Base-by-base conservation (phyloP, 1,140 invertebrate species). In the Zophobas morio region DNA sequence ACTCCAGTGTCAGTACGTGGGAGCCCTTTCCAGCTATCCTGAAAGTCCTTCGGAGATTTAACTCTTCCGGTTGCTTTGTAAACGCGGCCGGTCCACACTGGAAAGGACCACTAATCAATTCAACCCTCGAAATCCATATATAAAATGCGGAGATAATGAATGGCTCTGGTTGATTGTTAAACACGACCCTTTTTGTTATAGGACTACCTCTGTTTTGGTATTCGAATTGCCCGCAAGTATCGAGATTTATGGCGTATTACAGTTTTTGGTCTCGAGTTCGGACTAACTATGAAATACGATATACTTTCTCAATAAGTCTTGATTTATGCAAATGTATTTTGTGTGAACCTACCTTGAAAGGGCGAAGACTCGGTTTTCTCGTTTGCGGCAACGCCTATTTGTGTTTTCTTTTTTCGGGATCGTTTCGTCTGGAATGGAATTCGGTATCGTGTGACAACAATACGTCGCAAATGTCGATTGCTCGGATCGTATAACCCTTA, bases 391-490 rank as follows among this genome's bases (percentile, higher is more conserved):
- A 57, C 32, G 34, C 34, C 32, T 1, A 33, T 35, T 20, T 1
- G 37, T 46, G 37, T 42, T 40, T 40, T 66, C 33, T 42, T 63
- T 20, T 63, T 63, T 63, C 35, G 36, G 57, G 35, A 34, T 63
- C 57, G 57, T n/a, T 20, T 63, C n/a, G 1, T 2, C 35, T 60
- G 8, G 8, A 63, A 63, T 66, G 60, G 39, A 42, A 66, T 66
- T 66, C 39, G 60, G 33, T 47, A 6, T 42, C 39, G 60, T 66
- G 60, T 66, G 60, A 72, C 49, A 73, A 54, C 54, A 56, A 40
- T 73, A 42, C 70, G 70, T 73, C 71, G 37, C 60, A 39, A 60
- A 66, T 47, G 49, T 56, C 71, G 54, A 73, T 73, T 73, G 71
- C 35, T 56, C 71, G 46, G 49, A 73, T 73, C 71, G 49, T 73